Percentiles rank a stretch among this genome's conserved stretches.
Evolutionary conservation across 2,797 vertebrate genomes (phyloP).

Genomic region (Brotula barbata): DNA sequence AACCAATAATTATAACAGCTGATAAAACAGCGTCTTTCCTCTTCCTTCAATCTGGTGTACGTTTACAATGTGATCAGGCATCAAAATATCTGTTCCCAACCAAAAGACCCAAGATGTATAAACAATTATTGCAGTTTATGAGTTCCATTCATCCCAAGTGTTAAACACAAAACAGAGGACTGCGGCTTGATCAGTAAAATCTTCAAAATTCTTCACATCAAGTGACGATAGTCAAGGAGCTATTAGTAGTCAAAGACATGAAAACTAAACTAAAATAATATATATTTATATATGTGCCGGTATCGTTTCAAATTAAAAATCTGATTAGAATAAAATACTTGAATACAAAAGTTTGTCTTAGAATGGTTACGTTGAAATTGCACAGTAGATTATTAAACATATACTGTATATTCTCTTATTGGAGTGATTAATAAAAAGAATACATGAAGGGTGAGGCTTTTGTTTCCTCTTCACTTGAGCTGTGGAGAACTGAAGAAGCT

Average conservation of each 20-base stretch:
- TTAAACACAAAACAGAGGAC: constrained; percentile 16
- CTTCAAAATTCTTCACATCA: constrained; percentile 15
- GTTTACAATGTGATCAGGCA: constrained; percentile 3
- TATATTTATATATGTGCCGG: background rate
- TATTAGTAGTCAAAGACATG: constrained; percentile 40
- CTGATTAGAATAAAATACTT: constrained; percentile 19
- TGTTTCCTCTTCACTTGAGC: constrained; percentile 78
- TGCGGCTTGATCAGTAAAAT: constrained; percentile 34
- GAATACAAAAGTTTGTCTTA: constrained; percentile 4
- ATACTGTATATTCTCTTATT: constrained; percentile 30
- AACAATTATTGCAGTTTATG: background rate
- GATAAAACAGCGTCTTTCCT: background rate
- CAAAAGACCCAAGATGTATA: constrained; percentile 40
- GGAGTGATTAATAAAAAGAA: constrained; percentile 24
- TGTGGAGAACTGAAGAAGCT: constrained; percentile 90
- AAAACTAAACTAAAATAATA: constrained; percentile 19
- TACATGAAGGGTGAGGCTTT: background rate
- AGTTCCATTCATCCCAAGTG: constrained; percentile 5
- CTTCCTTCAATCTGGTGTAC: constrained; percentile 7
- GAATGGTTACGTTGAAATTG: constrained; percentile 39
- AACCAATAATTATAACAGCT: constrained; percentile 21
- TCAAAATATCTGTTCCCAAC: constrained; percentile 49
- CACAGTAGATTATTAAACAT: constrained; percentile 50
- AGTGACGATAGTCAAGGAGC: constrained; percentile 23
- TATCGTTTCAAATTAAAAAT: constrained; percentile 11